Conservation (phyloP, 2,113 vertebrate species). For the Dryoscopus gambensis region DNA sequence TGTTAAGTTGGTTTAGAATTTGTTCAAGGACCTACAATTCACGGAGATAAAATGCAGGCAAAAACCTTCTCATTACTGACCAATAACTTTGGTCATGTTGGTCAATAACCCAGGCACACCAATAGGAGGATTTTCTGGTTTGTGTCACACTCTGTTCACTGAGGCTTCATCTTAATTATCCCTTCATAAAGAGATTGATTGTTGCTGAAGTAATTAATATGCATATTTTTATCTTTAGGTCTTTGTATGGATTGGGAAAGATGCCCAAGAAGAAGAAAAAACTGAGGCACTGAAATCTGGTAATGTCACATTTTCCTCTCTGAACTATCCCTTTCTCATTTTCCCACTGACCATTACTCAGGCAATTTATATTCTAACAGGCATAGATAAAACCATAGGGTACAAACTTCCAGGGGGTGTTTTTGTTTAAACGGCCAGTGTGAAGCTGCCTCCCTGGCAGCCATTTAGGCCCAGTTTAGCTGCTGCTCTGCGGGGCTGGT, state of each 20-base stretch:
- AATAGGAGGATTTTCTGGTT: accelerated
- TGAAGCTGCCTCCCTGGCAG: not conserved
- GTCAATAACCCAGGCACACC: not conserved
- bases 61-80: not conserved
- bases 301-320: slow-evolving; percentile 53
- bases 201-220: not conserved
- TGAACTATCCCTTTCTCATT: not conserved
- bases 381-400: not conserved
- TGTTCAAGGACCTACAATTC: not conserved
- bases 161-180: not conserved
- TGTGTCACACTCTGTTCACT: not conserved
- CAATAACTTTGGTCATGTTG: not conserved
- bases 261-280: slow-evolving; percentile 94
- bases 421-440: not conserved
- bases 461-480: accelerated
- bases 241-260: slow-evolving; percentile 96
- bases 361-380: not conserved
- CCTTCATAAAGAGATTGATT: not conserved
- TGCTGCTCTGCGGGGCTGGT: not conserved
- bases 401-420: not conserved
- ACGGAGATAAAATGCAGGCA: not conserved
- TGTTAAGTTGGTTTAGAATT: not conserved
- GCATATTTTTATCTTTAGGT: slow-evolving; percentile 73
- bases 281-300: slow-evolving; percentile 87
- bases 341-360: not conserved